Percentiles rank a stretch among this genome's conserved stretches.
Evolutionary conservation across 1,140 invertebrate species (phyloP).

Genomic region (Aphaenogaster floridana): DNA sequence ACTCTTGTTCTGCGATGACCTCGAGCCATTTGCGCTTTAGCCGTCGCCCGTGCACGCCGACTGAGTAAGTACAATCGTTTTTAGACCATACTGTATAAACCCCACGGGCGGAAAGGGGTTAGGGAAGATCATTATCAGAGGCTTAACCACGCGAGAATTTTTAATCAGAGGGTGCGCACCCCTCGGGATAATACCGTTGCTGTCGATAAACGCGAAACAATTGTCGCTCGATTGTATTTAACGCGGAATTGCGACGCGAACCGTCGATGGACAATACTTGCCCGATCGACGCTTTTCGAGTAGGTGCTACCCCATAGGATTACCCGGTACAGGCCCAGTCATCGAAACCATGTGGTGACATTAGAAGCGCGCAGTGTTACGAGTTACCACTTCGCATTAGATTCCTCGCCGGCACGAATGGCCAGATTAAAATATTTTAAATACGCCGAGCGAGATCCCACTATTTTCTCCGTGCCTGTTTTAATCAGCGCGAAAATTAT

Average conservation of each 20-base stretch:
- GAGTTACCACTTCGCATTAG: slow-evolving; percentile 74
- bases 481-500: slow-evolving; percentile 41
- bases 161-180: slow-evolving; percentile 87
- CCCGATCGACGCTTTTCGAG: slow-evolving; percentile 68
- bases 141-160: slow-evolving; percentile 88
- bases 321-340: slow-evolving; percentile 77
- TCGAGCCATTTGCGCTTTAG: slow-evolving; percentile 81
- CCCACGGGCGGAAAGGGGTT: slow-evolving; percentile 82
- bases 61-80: slow-evolving; percentile 86
- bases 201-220: slow-evolving; percentile 76
- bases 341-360: slow-evolving; percentile 80
- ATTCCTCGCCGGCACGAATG: slow-evolving; percentile 66
- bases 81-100: slow-evolving; percentile 84
- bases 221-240: slow-evolving; percentile 74
- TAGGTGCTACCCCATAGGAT: slow-evolving; percentile 79
- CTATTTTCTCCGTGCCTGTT: not conserved
- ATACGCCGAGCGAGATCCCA: not conserved
- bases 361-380: slow-evolving; percentile 73
- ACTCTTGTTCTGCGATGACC: slow-evolving; percentile 81
- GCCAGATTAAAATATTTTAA: slow-evolving; percentile 72
- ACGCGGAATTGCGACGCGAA: slow-evolving; percentile 63
- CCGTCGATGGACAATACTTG: slow-evolving; percentile 73
- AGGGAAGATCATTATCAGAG: slow-evolving; percentile 87
- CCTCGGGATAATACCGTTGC: slow-evolving; percentile 83
- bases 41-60: slow-evolving; percentile 79